These are phyloP conservation scores for Piaya cayana DNA, from an alignment of 2,113 vertebrate species.

Conservation along the genomic window DNA sequence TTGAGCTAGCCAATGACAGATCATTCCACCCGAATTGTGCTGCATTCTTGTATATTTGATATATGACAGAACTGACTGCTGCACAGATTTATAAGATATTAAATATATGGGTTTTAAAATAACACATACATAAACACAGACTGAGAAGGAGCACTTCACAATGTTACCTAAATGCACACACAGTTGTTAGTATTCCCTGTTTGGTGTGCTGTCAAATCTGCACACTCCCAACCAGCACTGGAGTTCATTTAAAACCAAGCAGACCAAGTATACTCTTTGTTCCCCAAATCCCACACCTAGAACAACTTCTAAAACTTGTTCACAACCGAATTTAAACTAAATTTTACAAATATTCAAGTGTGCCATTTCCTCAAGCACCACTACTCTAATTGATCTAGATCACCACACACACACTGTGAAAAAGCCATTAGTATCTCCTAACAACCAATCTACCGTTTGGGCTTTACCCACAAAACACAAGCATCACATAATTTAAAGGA, in stretches of 20 bases:
- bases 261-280: background rate
- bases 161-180: background rate
- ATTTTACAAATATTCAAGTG: background rate
- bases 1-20: background rate
- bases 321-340: background rate
- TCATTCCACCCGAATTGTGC: background rate
- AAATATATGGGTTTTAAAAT: background rate
- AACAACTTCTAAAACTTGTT: background rate
- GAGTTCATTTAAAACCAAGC: background rate
- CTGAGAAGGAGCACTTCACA: background rate
- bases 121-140: background rate
- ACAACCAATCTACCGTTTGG: background rate
- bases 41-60: background rate
- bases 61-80: background rate
- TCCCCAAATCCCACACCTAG: background rate
- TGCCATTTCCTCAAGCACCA: background rate
- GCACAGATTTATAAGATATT: background rate
- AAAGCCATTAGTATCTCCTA: background rate
- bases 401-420: background rate
- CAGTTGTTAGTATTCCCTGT: background rate
- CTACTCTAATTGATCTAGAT: too few species aligned
- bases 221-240: background rate
- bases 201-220: background rate
- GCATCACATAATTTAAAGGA: background rate
- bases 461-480: background rate